Conservation (phyloP, 1,140 invertebrate genomes). For the Ericerus pela region DNA sequence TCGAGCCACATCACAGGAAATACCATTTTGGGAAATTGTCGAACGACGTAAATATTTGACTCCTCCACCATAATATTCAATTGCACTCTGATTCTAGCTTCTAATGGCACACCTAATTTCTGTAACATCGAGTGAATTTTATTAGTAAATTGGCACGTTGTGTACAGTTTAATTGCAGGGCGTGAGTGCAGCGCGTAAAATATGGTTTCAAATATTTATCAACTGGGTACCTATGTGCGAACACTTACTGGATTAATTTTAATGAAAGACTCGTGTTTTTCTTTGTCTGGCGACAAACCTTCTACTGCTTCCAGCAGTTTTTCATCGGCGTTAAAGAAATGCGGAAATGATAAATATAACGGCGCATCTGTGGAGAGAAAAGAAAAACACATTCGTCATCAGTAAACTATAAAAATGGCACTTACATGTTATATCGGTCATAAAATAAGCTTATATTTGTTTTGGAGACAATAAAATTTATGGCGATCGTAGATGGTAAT, state of each 20-base stretch:
- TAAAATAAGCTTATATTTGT: too few species aligned
- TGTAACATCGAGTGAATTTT: slow-evolving; percentile 32
- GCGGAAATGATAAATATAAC: slow-evolving; percentile 71
- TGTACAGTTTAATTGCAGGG: too few species aligned
- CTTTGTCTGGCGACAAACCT: slow-evolving; percentile 52
- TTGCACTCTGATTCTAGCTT: slow-evolving; percentile 64
- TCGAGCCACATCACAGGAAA: slow-evolving; percentile 80
- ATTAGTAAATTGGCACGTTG: neutral
- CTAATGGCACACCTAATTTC: slow-evolving; percentile 72
- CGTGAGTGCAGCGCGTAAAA: too few species aligned
- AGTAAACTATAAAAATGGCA: too few species aligned
- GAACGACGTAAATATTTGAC: slow-evolving; percentile 48
- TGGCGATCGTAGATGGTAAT: too few species aligned
- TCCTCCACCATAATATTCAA: slow-evolving; percentile 63
- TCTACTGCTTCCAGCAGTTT: slow-evolving; percentile 49
- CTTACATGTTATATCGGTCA: too few species aligned
- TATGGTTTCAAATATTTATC: too few species aligned
- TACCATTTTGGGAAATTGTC: slow-evolving; percentile 60
- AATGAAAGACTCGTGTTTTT: slow-evolving; percentile 61
- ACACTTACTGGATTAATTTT: slow-evolving; percentile 69
- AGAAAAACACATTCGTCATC: too few species aligned
- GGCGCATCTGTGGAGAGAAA: slow-evolving; percentile 77
- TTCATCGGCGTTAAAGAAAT: slow-evolving; percentile 71
- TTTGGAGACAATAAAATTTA: too few species aligned
- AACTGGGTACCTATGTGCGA: neutral